Evolutionary conservation across 1,140 invertebrate species (phyloP).

Genomic region (Microplitis demolitor): DNA sequence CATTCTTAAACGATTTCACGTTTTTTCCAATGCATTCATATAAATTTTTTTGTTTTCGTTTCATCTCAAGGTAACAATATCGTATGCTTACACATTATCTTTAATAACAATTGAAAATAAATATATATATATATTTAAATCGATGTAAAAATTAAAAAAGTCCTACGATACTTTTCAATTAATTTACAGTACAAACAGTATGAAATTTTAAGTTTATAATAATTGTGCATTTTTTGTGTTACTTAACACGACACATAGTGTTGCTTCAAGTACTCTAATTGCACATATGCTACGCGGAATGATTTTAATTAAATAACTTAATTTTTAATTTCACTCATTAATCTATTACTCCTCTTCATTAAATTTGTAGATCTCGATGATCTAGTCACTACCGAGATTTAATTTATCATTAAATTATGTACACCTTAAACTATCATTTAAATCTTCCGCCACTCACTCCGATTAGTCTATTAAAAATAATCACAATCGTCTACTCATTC

Average conservation of each 20-base stretch:
- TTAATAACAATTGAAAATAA: neutral
- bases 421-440: neutral
- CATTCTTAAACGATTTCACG: too few species aligned
- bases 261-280: constrained; percentile 22
- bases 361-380: neutral
- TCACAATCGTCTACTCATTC: neutral
- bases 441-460: neutral
- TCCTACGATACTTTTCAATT: constrained; percentile 18
- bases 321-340: neutral
- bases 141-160: constrained; percentile 27
- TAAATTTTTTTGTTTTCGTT: neutral
- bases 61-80: too few species aligned
- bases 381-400: neutral
- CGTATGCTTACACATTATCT: neutral
- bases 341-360: neutral
- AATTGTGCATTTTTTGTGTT: constrained; percentile 27
- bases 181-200: constrained; percentile 46
- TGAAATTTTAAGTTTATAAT: constrained; percentile 24
- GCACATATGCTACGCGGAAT: constrained; percentile 40
- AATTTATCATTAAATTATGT: neutral
- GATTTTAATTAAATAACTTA: constrained; percentile 20
- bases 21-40: neutral
- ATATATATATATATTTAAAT: neutral
- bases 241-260: neutral
- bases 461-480: neutral